Conservation (phyloP, 2,888 invertebrate genomes). For the Chrysodeixis includens region DNA sequence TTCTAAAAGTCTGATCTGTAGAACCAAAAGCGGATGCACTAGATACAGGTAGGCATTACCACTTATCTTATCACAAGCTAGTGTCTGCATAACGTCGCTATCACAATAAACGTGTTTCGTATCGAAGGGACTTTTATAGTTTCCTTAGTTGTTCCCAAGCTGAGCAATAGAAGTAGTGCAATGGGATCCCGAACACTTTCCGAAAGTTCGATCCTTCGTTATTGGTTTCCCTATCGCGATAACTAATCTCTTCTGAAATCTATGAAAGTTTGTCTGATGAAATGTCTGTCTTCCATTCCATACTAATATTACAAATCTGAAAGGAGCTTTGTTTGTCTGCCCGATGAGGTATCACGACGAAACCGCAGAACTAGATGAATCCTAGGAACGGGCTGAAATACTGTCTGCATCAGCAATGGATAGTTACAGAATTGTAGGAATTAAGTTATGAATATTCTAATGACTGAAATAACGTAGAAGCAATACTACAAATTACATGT, state of each 20-base stretch:
- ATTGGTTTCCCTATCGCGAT: conserved; percentile 40
- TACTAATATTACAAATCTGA: background rate
- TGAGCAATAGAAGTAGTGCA: conserved; percentile 46
- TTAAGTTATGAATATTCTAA: too few relatives aligned
- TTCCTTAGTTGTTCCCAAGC: conserved; percentile 46
- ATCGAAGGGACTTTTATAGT: conserved; percentile 48
- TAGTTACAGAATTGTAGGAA: too few relatives aligned
- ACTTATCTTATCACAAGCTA: conserved; percentile 7
- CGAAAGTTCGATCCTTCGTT: conserved; percentile 36
- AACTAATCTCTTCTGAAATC: conserved; percentile 47
- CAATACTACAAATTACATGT: background rate
- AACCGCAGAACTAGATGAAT: too few relatives aligned
- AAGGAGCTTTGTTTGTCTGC: too few relatives aligned
- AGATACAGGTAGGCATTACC: background rate
- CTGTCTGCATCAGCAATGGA: too few relatives aligned
- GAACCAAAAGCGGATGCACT: background rate
- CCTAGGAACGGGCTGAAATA: too few relatives aligned
- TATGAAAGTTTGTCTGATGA: conserved; percentile 38
- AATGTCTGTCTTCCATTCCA: background rate
- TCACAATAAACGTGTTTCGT: conserved; percentile 47
- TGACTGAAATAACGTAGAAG: conserved; percentile 9
- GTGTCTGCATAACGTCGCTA: conserved; percentile 35
- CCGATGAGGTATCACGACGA: too few relatives aligned
- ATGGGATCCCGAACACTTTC: conserved; percentile 38
- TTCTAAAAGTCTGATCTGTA: background rate